Evolutionary conservation across 2,797 vertebrate species (phyloP), one percentile per base, ranked within the genome.

Genomic region (Okamejei kenojei): DNA sequence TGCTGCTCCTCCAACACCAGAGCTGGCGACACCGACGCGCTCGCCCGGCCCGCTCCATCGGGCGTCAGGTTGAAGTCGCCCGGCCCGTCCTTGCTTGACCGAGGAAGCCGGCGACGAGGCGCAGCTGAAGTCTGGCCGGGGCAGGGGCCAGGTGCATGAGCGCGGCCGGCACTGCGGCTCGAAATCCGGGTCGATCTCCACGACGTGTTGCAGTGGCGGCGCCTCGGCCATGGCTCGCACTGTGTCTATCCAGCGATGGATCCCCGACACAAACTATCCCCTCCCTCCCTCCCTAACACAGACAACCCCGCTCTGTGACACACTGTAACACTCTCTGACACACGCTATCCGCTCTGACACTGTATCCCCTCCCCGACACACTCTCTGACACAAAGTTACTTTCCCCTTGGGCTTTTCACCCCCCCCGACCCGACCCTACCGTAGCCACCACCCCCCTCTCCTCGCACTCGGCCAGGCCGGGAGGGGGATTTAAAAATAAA

Each of bases 101-200:
- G 97, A 45, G 45, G 45, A 98, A 77, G 97, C 97, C 94, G 98
- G 98, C 86, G 98, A 99, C 65, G 98, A 97, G 61, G 97, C 97
- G 94, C 98, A 98, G 96, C 97, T 97, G 94, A 99, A 98, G 96
- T 99, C 98, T 94, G 98, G 98, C 86, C 98, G 97, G 94, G 98
- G 98, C 94, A 99, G 95, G 93, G 98, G 98, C 98, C 98, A 99
- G 96, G 98, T 99, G 96, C 98, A 99, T 15, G 98, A 99, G 90
- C 98, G 97, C 93, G 98, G 98, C 95, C 98, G 97, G 93, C 98
- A 95, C n/a, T 98, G 96, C 92, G 98, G 98, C 97, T 98, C 98
- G 94, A 99, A 99, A 96, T 98, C 98, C 95, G 98, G 98, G 97
- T 99, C 98, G 95, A 98, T 98, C 94, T 99, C 98, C 96, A 98